phyloP scores from a whole-genome alignment of 2,797 vertebrate species.

The Botia almorhae region DNA sequence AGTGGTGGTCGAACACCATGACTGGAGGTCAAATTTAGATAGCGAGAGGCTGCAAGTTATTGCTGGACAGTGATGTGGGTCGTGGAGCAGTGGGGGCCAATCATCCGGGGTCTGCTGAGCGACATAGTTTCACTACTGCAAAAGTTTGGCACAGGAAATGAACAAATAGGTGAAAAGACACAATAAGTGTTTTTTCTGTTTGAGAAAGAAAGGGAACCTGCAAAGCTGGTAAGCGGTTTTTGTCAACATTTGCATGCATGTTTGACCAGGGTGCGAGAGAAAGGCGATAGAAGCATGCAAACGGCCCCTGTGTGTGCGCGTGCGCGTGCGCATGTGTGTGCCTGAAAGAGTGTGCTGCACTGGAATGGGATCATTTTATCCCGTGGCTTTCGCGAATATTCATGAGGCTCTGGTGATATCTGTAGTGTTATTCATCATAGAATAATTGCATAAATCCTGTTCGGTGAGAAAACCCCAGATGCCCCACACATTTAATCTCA shows the following conservation, averaged over 20 bases:
- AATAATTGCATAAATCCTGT: constrained; percentile 58
- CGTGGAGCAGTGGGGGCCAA: constrained; percentile 57
- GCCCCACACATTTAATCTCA: constrained; percentile 43
- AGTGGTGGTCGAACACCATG: constrained; percentile 4
- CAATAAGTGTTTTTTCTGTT: constrained; percentile 61
- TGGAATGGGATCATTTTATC: constrained; percentile 37
- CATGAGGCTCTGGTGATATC: constrained; percentile 60
- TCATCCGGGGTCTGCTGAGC: constrained; percentile 67
- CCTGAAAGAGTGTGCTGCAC: neutral
- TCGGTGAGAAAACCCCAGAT: constrained; percentile 45
- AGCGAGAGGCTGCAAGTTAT: constrained; percentile 23
- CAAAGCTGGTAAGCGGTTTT: neutral
- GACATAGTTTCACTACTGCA: constrained; percentile 75
- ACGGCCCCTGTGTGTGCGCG: neutral
- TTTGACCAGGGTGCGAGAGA: neutral
- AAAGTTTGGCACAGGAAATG: constrained; percentile 68
- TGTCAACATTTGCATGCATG: constrained; percentile 21
- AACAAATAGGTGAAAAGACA: constrained; percentile 60
- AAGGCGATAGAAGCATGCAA: neutral
- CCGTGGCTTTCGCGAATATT: constrained; percentile 13
- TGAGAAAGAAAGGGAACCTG: constrained; percentile 50
- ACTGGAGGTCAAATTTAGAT: constrained; percentile 23
- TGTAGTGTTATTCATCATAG: constrained; percentile 60
- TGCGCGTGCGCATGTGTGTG: neutral
- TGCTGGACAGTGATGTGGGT: constrained; percentile 59